Percentiles rank a stretch among this genome's conserved stretches.
phyloP scores from a whole-genome alignment of 2,113 vertebrate species.

The Montifringilla adamsi region DNA sequence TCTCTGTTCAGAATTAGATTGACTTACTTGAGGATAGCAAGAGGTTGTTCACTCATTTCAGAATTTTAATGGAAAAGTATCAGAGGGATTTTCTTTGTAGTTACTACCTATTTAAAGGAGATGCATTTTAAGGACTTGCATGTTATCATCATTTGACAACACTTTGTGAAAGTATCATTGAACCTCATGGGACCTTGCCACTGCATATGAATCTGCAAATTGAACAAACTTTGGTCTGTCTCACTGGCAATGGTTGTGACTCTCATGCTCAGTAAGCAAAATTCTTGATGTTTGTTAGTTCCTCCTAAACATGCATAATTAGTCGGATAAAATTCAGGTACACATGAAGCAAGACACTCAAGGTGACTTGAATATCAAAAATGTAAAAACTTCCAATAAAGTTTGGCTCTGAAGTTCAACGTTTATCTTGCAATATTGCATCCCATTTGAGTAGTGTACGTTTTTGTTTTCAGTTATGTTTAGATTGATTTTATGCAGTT shows the following conservation, averaged over 20 bases:
- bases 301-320: background rate
- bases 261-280: background rate
- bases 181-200: background rate
- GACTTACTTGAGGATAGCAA: background rate
- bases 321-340: background rate
- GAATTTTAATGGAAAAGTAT: background rate
- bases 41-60: background rate
- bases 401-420: background rate
- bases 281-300: background rate
- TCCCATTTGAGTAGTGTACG: background rate
- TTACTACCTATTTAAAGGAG: background rate
- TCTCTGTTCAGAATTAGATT: background rate
- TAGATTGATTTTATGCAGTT: background rate
- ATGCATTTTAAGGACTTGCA: background rate
- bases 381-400: background rate
- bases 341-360: background rate
- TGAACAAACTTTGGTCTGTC: background rate
- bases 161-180: background rate
- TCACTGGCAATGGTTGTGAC: background rate
- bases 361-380: background rate
- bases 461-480: background rate
- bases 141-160: background rate
- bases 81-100: background rate
- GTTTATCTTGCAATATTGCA: background rate
- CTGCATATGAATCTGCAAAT: background rate